Evolutionary conservation across 2,113 vertebrate species (phyloP).

Genomic region (Emydocephalus ijimae): DNA sequence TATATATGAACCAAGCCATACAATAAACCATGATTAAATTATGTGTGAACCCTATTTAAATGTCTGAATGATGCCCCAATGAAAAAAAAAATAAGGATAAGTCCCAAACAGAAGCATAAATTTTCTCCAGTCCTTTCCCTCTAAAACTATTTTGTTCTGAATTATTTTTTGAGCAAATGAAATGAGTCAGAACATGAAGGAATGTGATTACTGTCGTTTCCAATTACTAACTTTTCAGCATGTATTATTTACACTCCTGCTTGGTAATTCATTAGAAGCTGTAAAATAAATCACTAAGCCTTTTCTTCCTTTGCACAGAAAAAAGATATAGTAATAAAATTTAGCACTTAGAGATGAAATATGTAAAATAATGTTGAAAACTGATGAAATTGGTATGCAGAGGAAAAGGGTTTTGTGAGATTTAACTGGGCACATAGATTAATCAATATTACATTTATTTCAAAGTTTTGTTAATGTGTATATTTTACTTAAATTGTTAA

Average conservation of each 20-base stretch:
- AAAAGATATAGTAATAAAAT: slow-evolving; percentile 14
- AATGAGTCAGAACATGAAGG: slow-evolving; percentile 14
- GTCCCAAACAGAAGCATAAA: background rate
- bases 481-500: background rate
- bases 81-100: background rate
- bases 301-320: slow-evolving; percentile 7
- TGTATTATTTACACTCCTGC: slow-evolving; percentile 3
- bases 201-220: slow-evolving; percentile 17
- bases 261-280: slow-evolving; percentile 16
- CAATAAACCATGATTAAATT: background rate
- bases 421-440: background rate
- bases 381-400: slow-evolving; percentile 13
- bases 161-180: background rate
- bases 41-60: background rate
- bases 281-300: slow-evolving; percentile 19
- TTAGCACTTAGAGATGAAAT: slow-evolving; percentile 10
- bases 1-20: background rate
- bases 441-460: background rate
- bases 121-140: background rate
- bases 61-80: background rate
- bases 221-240: slow-evolving; percentile 23
- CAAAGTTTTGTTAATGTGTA: background rate
- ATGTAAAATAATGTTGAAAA: slow-evolving; percentile 3
- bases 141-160: slow-evolving; percentile 12
- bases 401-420: background rate